phyloP scores from a whole-genome alignment of 2,113 vertebrate species.

The Callocephalon fimbriatum region DNA sequence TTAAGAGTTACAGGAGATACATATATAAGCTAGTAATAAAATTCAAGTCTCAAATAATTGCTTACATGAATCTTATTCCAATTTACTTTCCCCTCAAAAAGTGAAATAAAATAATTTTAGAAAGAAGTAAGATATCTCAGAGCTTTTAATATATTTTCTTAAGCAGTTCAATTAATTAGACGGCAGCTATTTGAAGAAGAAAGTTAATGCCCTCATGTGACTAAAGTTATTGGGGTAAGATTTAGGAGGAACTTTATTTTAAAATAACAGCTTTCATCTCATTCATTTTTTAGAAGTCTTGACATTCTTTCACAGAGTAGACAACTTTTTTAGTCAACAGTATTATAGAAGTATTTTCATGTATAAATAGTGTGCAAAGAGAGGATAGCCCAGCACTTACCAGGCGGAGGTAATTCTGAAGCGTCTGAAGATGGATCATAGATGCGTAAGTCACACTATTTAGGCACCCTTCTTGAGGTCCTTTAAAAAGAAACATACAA shows the following conservation, averaged over 20 bases:
- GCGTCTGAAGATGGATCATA: conserved; percentile 89
- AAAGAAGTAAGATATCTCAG: background rate
- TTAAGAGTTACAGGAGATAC: background rate
- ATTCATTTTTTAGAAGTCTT: background rate
- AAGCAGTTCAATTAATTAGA: background rate
- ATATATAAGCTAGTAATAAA: background rate
- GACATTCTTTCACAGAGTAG: background rate
- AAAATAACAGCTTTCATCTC: background rate
- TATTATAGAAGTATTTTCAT: background rate
- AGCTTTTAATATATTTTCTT: background rate
- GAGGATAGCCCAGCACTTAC: conserved; percentile 68
- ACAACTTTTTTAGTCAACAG: background rate
- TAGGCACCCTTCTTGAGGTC: conserved; percentile 88
- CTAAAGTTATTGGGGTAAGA: background rate
- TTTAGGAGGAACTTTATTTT: background rate
- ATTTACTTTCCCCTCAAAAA: background rate
- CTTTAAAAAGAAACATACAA: conserved; percentile 68
- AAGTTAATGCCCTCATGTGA: background rate
- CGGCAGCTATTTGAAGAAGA: background rate
- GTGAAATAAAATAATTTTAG: background rate
- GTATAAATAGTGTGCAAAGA: background rate
- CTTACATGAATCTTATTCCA: background rate
- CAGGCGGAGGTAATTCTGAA: conserved; percentile 95
- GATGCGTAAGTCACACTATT: conserved; percentile 89
- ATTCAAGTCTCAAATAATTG: background rate